Conservation (phyloP, 2,888 invertebrate species). For the Temnothorax ravouxi region DNA sequence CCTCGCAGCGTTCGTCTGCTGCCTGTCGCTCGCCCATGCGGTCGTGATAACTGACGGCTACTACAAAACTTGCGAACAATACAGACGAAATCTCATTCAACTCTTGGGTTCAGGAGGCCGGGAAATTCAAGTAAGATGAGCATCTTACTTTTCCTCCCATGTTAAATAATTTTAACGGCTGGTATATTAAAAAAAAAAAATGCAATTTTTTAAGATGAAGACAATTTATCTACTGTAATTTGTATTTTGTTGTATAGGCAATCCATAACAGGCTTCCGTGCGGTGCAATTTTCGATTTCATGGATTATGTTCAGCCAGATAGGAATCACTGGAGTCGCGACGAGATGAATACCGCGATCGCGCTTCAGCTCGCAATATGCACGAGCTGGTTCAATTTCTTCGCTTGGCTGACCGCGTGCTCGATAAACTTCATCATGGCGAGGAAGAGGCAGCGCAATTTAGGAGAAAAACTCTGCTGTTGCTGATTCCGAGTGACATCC, state of each 20-base stretch:
- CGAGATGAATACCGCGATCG: conserved; percentile 91
- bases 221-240: neutral
- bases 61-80: conserved; percentile 92
- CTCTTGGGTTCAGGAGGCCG: conserved; percentile 79
- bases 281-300: conserved; percentile 92
- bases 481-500: conserved; percentile 59
- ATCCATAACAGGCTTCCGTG: conserved; percentile 91
- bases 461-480: conserved; percentile 78
- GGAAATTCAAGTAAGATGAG: conserved; percentile 72
- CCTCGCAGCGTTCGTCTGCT: conserved; percentile 89
- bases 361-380: conserved; percentile 90
- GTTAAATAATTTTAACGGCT: neutral
- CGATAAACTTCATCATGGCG: conserved; percentile 88
- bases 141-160: neutral
- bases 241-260: conserved; percentile 70
- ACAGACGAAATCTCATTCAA: conserved; percentile 90
- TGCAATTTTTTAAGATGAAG: neutral
- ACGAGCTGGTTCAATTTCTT: conserved; percentile 89
- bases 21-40: conserved; percentile 91
- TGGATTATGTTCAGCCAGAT: conserved; percentile 93
- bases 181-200: neutral
- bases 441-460: conserved; percentile 70
- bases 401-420: conserved; percentile 87
- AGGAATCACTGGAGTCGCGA: conserved; percentile 89
- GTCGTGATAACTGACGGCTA: conserved; percentile 92